Percentiles rank a stretch among this genome's conserved stretches.
phyloP scores from a whole-genome alignment of 2,888 invertebrate genomes.

The Oeneis ivallda region DNA sequence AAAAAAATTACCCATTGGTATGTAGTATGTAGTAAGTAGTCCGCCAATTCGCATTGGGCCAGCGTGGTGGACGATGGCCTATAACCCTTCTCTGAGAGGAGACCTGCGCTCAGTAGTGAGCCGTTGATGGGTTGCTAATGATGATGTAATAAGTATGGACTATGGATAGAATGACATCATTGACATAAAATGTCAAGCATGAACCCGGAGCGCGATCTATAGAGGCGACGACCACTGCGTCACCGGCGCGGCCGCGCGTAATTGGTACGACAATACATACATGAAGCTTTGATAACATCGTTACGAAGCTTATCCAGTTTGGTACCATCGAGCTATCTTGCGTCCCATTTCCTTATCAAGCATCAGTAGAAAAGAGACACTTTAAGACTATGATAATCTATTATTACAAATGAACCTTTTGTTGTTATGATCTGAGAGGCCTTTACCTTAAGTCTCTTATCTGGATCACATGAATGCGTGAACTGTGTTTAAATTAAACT shows the following conservation, averaged over 20 bases:
- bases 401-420: not conserved
- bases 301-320: not conserved
- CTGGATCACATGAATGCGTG: too few relatives aligned
- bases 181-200: not conserved
- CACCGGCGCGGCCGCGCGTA: slow-evolving; percentile 13
- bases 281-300: slow-evolving; percentile 16
- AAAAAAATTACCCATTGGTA: too few relatives aligned
- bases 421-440: not conserved
- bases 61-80: too few relatives aligned
- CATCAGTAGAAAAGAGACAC: slow-evolving; percentile 2
- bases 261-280: slow-evolving; percentile 26
- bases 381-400: slow-evolving; percentile 4
- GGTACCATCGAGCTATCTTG: not conserved
- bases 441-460: not conserved
- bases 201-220: not conserved
- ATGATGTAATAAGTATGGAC: too few relatives aligned
- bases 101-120: too few relatives aligned
- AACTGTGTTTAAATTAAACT: too few relatives aligned
- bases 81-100: too few relatives aligned
- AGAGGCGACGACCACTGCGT: slow-evolving; percentile 2
- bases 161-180: not conserved
- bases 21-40: too few relatives aligned
- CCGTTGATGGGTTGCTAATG: too few relatives aligned
- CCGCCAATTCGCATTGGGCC: too few relatives aligned
- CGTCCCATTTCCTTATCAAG: slow-evolving; percentile 1